Evolutionary conservation across 2,113 vertebrate genomes (phyloP).

Genomic region (Asarcornis scutulata): DNA sequence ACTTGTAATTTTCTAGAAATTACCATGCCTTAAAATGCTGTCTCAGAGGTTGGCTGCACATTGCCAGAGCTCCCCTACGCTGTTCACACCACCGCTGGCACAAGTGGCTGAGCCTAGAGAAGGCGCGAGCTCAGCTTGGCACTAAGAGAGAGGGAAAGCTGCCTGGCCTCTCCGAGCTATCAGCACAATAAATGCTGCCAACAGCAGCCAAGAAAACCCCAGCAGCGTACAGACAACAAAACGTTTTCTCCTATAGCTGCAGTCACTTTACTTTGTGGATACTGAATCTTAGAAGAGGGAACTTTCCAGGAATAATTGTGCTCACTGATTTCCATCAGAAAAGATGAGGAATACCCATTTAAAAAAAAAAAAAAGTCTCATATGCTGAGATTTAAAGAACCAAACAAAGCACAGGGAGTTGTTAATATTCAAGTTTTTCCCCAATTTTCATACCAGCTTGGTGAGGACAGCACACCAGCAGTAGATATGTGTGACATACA

Average conservation of each 20-base stretch:
- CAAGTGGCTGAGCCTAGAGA: not conserved
- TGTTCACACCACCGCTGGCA: not conserved
- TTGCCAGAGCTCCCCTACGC: not conserved
- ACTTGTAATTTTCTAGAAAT: not conserved
- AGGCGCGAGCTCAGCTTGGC: accelerated
- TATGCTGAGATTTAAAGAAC: not conserved
- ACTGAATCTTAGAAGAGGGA: not conserved
- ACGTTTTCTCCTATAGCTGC: not conserved
- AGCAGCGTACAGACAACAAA: not conserved
- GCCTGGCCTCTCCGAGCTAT: not conserved
- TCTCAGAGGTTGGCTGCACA: not conserved
- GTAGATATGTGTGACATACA: accelerated
- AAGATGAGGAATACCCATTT: not conserved
- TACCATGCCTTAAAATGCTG: not conserved
- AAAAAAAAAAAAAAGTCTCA: not conserved
- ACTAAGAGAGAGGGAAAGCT: not conserved
- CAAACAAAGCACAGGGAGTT: not conserved
- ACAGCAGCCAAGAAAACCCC: not conserved
- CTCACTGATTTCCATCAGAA: not conserved
- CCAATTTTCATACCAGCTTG: not conserved
- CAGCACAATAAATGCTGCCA: not conserved
- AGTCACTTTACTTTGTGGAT: not conserved
- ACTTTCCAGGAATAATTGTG: not conserved
- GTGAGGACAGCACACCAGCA: not conserved
- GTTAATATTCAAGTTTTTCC: not conserved